phyloP scores from a whole-genome alignment of 1,140 invertebrate genomes.

The Saccostrea cuccullata region DNA sequence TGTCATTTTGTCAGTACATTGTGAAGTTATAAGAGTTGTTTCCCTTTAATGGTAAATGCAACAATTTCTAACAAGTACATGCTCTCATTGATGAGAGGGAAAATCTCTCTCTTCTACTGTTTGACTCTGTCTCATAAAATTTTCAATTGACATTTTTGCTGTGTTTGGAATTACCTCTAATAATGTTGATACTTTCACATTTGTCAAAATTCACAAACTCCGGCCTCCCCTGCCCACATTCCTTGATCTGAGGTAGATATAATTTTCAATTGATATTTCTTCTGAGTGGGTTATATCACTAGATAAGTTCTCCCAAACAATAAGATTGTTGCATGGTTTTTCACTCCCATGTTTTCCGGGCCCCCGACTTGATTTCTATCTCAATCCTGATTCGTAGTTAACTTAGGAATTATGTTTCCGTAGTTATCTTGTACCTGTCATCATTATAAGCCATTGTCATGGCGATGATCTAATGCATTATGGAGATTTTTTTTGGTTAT shows the following conservation, averaged over 20 bases:
- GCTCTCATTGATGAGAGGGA: too few species aligned
- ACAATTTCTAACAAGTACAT: background rate
- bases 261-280: background rate
- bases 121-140: background rate
- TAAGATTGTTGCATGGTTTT: background rate
- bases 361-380: background rate
- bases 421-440: background rate
- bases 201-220: too few species aligned
- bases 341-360: background rate
- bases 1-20: background rate
- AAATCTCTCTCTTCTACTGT: background rate
- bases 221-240: too few species aligned
- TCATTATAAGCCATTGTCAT: background rate
- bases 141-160: background rate
- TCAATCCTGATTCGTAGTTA: background rate
- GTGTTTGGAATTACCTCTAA: too few species aligned
- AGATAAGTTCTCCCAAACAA: background rate
- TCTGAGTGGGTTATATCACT: background rate
- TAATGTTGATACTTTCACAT: too few species aligned
- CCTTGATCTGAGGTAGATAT: too few species aligned
- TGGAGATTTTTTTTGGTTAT: background rate
- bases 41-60: background rate
- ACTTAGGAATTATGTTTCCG: background rate
- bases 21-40: background rate
- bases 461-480: background rate